These are phyloP conservation scores for Cirrhinus mrigala DNA, from an alignment of 2,797 vertebrate species.

Conservation along the genomic window DNA sequence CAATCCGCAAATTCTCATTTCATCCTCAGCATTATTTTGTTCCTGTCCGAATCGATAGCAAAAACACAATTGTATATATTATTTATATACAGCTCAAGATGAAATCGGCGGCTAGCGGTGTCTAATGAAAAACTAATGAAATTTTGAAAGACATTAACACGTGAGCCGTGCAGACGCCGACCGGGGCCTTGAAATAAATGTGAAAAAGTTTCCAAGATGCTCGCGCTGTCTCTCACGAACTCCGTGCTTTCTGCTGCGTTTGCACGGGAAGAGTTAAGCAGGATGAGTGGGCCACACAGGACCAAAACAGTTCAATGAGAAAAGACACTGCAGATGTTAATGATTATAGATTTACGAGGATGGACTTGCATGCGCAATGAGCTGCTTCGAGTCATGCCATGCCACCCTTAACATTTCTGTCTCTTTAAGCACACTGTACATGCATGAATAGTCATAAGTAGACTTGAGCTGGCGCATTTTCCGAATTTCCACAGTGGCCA, in stretches of 20 bases:
- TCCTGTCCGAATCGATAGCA: conserved; percentile 75
- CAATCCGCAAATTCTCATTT: conserved; percentile 74
- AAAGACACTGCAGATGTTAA: conserved; percentile 84
- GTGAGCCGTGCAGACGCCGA: conserved; percentile 5
- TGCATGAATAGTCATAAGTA: conserved; percentile 15
- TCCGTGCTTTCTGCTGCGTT: conserved; percentile 76
- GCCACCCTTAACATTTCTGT: conserved; percentile 39
- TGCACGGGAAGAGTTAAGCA: conserved; percentile 81
- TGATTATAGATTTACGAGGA: conserved; percentile 82
- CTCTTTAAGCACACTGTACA: conserved; percentile 24
- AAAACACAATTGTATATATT: conserved; percentile 77
- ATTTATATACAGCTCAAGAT: conserved; percentile 75
- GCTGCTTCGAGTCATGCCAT: conserved; percentile 61
- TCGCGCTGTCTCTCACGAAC: conserved; percentile 56
- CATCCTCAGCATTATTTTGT: conserved; percentile 70
- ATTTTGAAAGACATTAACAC: conserved; percentile 61
- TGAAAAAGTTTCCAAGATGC: conserved; percentile 50
- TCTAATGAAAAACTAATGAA: conserved; percentile 67
- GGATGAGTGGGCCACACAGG: conserved; percentile 82
- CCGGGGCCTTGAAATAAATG: conserved; percentile 16
- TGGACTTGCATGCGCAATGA: conserved; percentile 77
- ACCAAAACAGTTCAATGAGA: conserved; percentile 80
- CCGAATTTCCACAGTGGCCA: neutral
- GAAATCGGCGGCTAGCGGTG: conserved; percentile 74
- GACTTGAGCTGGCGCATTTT: neutral